A percentile compares a stretch with the other conserved stretches of the same genome.
Conservation (phyloP, 2,113 vertebrate species). For the Pongo pygmaeus region DNA sequence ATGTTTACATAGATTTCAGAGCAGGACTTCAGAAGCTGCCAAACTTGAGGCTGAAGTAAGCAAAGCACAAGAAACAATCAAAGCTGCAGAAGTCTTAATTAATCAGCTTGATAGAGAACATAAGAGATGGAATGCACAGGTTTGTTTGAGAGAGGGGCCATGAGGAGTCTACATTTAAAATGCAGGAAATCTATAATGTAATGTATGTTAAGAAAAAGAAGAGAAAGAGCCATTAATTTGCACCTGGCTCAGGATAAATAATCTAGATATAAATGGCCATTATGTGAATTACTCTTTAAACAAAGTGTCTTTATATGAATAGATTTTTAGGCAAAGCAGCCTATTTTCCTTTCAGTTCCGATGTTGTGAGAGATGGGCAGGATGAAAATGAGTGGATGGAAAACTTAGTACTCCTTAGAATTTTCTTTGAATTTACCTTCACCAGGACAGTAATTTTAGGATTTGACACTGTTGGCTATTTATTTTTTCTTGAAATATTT, state of each 20-base stretch:
- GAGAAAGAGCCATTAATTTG: neutral
- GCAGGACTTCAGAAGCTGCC: constrained; percentile 94
- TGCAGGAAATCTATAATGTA: neutral
- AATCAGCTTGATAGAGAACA: constrained; percentile 95
- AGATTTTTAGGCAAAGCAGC: neutral
- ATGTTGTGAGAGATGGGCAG: neutral
- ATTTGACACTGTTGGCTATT: neutral
- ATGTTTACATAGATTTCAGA: constrained; percentile 91
- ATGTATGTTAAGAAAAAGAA: neutral
- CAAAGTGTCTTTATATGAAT: neutral
- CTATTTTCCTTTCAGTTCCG: neutral
- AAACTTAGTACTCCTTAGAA: neutral
- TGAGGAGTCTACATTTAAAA: neutral
- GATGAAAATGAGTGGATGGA: neutral
- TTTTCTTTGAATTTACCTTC: neutral
- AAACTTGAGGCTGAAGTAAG: constrained; percentile 95
- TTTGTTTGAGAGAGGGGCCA: constrained; percentile 74
- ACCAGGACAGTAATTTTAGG: neutral
- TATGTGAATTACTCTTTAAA: neutral
- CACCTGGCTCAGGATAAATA: neutral
- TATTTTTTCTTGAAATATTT: neutral
- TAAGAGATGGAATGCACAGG: constrained; percentile 96
- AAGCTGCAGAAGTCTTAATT: constrained; percentile 93
- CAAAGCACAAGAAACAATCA: constrained; percentile 95
- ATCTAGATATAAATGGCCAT: neutral